Evolutionary conservation across 1,140 invertebrate species (phyloP), one percentile per base, ranked within the genome.

Genomic region (Ostrea denselamellosa): DNA sequence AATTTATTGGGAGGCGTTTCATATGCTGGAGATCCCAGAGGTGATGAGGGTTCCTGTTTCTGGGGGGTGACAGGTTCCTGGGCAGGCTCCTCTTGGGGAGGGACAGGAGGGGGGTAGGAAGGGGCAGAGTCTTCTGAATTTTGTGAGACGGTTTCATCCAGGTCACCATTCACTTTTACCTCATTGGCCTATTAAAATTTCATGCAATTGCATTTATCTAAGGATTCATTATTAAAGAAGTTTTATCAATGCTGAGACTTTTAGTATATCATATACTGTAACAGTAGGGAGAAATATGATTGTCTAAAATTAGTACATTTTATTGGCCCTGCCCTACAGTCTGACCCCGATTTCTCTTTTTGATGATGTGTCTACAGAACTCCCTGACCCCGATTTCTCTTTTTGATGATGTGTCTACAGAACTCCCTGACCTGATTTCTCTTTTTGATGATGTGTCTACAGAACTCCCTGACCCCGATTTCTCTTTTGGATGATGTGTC

Each of bases 161-260:
- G 52, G 7, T 89, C 87, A 44, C 85, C 88, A 68, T 86, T 90
- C 14, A 89, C 86, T 82, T 90, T 89, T 19, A 25, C n/a, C 14
- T 88, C 90, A 28, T 84, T 85, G 14, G 54, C 52, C 54, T 85
- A 34, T n/a, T 9, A 14, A 58, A 86, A 8, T n/a, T n/a, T n/a
- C n/a, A n/a, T n/a, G n/a, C n/a, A n/a, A n/a, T 44, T 44, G 34
- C 34, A 44, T 44, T 44, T 44, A 44, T 44, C 34, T 44, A 44
- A 2, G 34, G 5, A 44, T 44, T 44, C 34, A 44, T 44, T 5
- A 44, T 44, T 44, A 44, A 4, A 58, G 19, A 58, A 14, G 4
- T 58, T 17, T 58, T 0, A 12, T 0, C 4, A 19, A 17, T 58
- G 4, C 12, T 58, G 56, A 58, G 10, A 58, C 12, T 44, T 44